Evolutionary conservation across 2,113 vertebrate genomes (phyloP).

Genomic region (Sceloporus tristichus): DNA sequence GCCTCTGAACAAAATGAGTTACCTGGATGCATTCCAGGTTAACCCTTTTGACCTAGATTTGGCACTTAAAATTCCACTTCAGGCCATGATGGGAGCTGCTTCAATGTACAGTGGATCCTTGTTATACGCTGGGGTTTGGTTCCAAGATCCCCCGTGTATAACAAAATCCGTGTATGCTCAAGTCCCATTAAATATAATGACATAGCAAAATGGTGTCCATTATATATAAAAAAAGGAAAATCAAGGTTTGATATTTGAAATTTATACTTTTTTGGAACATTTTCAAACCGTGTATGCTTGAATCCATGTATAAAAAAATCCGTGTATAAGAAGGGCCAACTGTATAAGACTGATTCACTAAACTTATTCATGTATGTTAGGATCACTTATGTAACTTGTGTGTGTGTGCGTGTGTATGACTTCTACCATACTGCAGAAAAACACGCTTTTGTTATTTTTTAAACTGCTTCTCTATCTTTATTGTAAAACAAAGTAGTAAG

Average conservation of each 20-base stretch:
- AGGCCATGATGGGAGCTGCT: neutral
- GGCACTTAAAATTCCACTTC: neutral
- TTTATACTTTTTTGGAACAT: too few species aligned
- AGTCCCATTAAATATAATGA: too few species aligned
- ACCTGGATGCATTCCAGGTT: neutral
- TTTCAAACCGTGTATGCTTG: too few species aligned
- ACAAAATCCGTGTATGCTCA: too few species aligned
- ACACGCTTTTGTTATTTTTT: neutral
- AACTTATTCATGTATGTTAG: neutral
- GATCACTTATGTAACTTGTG: neutral
- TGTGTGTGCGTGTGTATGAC: neutral
- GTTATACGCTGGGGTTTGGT: too few species aligned
- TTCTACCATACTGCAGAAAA: neutral
- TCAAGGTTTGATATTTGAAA: too few species aligned
- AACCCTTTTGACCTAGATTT: neutral
- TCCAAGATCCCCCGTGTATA: too few species aligned
- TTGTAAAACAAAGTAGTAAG: neutral
- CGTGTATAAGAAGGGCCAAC: too few species aligned
- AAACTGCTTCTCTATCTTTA: neutral
- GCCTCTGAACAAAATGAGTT: neutral
- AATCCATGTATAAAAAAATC: too few species aligned
- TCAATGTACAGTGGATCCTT: too few species aligned
- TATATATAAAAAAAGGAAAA: too few species aligned
- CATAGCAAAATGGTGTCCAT: too few species aligned
- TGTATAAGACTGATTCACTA: neutral